A percentile compares a stretch with the other conserved stretches of the same genome.
Conservation (phyloP, 2,888 invertebrate species). For the Eupithecia dodoneata region DNA sequence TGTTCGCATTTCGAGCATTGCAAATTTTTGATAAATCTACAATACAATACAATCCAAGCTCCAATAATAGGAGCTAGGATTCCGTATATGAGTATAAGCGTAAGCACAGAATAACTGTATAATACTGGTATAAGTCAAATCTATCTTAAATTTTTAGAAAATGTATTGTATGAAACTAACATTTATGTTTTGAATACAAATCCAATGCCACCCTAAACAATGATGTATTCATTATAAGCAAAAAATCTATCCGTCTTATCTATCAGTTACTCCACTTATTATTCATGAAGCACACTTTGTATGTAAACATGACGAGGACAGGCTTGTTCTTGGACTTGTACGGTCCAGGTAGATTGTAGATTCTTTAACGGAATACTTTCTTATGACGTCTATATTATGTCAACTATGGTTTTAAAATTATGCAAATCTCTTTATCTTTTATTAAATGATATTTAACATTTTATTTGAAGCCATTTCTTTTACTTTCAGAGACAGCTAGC, state of each 20-base stretch:
- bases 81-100: too few species aligned
- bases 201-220: constrained; percentile 23
- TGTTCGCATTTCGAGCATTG: constrained; percentile 24
- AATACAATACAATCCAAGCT: not conserved
- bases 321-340: constrained; percentile 21
- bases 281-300: constrained; percentile 44
- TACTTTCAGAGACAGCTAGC: constrained; percentile 34
- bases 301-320: constrained; percentile 41
- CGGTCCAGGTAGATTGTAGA: not conserved
- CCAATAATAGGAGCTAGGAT: too few species aligned
- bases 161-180: not conserved
- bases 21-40: not conserved
- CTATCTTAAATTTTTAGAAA: not conserved
- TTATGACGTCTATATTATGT: not conserved
- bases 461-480: constrained; percentile 12
- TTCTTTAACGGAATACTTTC: constrained; percentile 18
- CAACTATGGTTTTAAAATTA: not conserved
- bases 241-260: constrained; percentile 37
- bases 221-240: constrained; percentile 25
- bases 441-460: not conserved
- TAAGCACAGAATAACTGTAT: too few species aligned
- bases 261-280: constrained; percentile 33
- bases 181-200: not conserved
- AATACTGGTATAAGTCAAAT: not conserved
- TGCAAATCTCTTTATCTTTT: not conserved